Base-by-base conservation (phyloP, 2,888 invertebrate species). In the Antheraea yamamai region DNA sequence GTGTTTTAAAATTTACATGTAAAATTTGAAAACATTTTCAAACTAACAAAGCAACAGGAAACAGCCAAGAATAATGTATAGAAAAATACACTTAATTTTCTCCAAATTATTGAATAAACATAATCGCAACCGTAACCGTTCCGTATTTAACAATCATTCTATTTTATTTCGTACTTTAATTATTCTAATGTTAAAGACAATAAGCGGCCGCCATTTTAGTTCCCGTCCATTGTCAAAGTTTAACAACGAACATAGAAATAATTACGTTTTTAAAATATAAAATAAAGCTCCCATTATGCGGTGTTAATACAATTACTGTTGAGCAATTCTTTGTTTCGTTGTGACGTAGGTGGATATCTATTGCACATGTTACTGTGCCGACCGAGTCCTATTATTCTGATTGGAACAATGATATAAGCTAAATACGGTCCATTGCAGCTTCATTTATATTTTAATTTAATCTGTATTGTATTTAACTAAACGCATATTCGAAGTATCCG, bases 201-300 rank as follows among this genome's bases (percentile, higher is more conserved):
- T 92, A 91, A 88, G 82, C 79, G 80, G 76, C 84, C 86, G 85
- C 87, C 80, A 85, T 89, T 86, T 88, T 85, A 83, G 90, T 93
- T 93, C 92, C 91, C 92, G 89, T 85, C 91, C 88, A 93, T 93
- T 92, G 93, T 93, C 90, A 89, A 88, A 89, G 85, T 87, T 88
- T 89, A 90, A 90, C 85, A 83, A 85, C 85, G 89, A 88, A 89
- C 89, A 89, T 90, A 90, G 89, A 85, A 84, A 87, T 91, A 90
- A 92, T 92, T 91, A 89, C 86, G 89, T 88, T 92, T 92, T 91
- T 87, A 88, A 89, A 88, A 81, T 89, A 88, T 90, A 87, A 92
- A 91, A 91, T 91, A 91, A 91, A 91, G 85, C 85, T 78, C 84
- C 76, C 84, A 87, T 89, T 88, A 89, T 89, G 84, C 84, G 81